These are phyloP conservation scores for Dipodomys merriami DNA, from an alignment of 2,113 vertebrate genomes.

Conservation along the genomic window DNA sequence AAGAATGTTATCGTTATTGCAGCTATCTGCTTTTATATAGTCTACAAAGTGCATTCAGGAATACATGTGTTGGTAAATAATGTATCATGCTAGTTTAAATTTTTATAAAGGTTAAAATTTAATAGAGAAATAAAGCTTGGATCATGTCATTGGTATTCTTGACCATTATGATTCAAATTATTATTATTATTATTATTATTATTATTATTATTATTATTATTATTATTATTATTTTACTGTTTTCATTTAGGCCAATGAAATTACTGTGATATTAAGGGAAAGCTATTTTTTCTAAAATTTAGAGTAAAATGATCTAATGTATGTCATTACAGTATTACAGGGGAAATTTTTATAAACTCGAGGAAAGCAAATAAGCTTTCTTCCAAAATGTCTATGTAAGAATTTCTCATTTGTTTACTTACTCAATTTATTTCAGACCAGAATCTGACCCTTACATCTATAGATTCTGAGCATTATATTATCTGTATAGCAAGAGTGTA, in stretches of 20 bases:
- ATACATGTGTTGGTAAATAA: neutral
- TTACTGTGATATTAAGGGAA: neutral
- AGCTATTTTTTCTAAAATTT: neutral
- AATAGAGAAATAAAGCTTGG: neutral
- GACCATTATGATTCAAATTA: neutral
- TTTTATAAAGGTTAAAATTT: conserved; percentile 32
- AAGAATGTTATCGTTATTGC: neutral
- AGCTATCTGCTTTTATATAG: neutral
- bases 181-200: neutral
- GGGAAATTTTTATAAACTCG: neutral
- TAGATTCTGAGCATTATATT: neutral
- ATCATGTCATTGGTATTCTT: neutral
- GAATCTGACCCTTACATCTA: neutral
- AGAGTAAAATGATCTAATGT: neutral
- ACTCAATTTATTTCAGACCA: neutral
- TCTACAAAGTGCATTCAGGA: neutral
- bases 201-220: neutral
- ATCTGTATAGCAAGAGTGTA: neutral
- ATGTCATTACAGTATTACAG: neutral
- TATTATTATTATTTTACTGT: neutral
- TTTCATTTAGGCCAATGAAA: neutral
- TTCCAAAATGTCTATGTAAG: neutral
- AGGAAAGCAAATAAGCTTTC: neutral
- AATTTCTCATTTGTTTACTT: neutral
- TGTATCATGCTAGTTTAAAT: neutral